Evolutionary conservation across 23 tunicate genomes (phyloP).

Genomic region (Ascidia mentula): DNA sequence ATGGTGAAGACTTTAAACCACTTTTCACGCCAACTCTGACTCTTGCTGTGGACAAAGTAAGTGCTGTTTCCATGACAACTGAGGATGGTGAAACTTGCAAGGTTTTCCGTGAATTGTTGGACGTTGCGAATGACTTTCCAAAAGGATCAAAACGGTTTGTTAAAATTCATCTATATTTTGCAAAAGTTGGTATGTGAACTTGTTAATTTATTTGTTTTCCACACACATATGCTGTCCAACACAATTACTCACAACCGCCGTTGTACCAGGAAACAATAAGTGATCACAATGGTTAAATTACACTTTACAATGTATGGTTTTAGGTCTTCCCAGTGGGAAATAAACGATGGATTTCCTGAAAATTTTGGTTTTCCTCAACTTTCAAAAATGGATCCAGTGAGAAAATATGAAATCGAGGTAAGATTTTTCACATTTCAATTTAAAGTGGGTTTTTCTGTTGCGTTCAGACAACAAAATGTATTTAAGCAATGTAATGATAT

Average conservation of each 20-base stretch:
- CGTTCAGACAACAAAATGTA: too few species aligned
- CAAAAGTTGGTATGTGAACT: too few species aligned
- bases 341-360: slow-evolving; percentile 37
- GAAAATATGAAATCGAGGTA: slow-evolving; percentile 22
- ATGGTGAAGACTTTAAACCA: slow-evolving; percentile 85
- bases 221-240: too few species aligned
- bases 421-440: background rate
- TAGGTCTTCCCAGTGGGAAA: slow-evolving; percentile 39
- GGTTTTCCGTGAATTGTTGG: slow-evolving; percentile 22
- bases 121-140: slow-evolving; percentile 18
- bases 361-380: slow-evolving; percentile 5
- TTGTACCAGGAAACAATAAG: too few species aligned
- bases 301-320: background rate
- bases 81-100: slow-evolving; percentile 17
- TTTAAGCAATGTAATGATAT: too few species aligned
- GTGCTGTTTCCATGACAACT: slow-evolving; percentile 15
- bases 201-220: too few species aligned
- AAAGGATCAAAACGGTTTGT: slow-evolving; percentile 23
- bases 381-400: background rate
- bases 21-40: slow-evolving; percentile 31
- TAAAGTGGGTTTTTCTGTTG: too few species aligned
- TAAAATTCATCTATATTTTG: too few species aligned
- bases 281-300: background rate
- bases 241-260: too few species aligned
- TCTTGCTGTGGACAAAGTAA: slow-evolving; percentile 25